These are phyloP conservation scores for Cossypha heuglini DNA, from an alignment of 2,797 vertebrate genomes.

Conservation along the genomic window DNA sequence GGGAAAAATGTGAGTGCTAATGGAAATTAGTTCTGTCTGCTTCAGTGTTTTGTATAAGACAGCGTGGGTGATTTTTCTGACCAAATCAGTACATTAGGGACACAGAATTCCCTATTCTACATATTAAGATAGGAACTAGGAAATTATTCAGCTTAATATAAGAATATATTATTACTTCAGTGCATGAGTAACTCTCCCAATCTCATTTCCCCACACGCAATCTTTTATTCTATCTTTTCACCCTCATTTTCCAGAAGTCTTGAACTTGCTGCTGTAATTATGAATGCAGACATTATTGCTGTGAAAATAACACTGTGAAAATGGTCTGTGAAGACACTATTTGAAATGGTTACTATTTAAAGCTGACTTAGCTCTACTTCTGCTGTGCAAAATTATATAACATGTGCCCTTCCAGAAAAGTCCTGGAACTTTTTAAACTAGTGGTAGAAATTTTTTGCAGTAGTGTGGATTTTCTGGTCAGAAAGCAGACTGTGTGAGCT, in stretches of 20 bases:
- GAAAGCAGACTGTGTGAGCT: neutral
- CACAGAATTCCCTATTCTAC: slow-evolving; percentile 42
- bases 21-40: slow-evolving; percentile 53
- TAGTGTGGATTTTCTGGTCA: neutral
- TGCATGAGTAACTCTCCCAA: slow-evolving; percentile 13
- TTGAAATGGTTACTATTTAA: slow-evolving; percentile 46
- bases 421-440: neutral
- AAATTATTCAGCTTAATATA: slow-evolving; percentile 50
- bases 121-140: slow-evolving; percentile 29
- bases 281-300: slow-evolving; percentile 59
- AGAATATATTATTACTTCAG: slow-evolving; percentile 37
- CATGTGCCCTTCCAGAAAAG: neutral
- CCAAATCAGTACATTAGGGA: slow-evolving; percentile 56
- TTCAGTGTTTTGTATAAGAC: slow-evolving; percentile 48
- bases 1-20: slow-evolving; percentile 44
- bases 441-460: neutral
- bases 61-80: slow-evolving; percentile 35
- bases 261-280: slow-evolving; percentile 60
- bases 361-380: slow-evolving; percentile 6
- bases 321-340: neutral
- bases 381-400: slow-evolving; percentile 19
- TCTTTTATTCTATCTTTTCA: slow-evolving; percentile 64
- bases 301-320: slow-evolving; percentile 48
- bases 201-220: slow-evolving; percentile 26
- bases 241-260: slow-evolving; percentile 26